These are phyloP conservation scores for Gorilla gorilla DNA, from an alignment of 2,113 vertebrate species.

Conservation along the genomic window DNA sequence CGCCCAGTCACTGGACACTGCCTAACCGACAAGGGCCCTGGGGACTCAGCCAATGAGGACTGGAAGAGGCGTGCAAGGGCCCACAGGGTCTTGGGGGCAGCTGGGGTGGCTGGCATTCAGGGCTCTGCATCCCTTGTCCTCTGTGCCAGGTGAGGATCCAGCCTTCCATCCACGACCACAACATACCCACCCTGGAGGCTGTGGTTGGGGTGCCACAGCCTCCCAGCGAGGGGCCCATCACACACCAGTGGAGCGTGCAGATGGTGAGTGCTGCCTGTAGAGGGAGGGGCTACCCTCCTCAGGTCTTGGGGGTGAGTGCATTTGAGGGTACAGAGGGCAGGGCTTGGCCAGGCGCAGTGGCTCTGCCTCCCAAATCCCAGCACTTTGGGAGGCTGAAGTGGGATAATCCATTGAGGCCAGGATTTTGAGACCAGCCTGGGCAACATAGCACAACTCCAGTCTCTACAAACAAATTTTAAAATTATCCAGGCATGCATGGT, in stretches of 20 bases:
- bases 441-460: no score
- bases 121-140: background rate
- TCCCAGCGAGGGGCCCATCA: background rate
- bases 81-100: rapidly evolving
- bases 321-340: background rate
- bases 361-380: no score
- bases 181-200: slow-evolving; percentile 35
- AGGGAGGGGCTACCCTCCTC: rapidly evolving
- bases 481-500: no score
- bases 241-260: background rate
- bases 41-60: background rate
- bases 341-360: no score
- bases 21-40: background rate
- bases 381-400: no score
- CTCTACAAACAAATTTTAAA: no score
- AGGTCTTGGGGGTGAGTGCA: background rate
- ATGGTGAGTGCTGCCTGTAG: slow-evolving; percentile 18
- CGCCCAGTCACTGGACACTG: rapidly evolving
- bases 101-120: background rate
- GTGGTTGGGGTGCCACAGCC: slow-evolving; percentile 31
- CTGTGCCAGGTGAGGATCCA: slow-evolving; percentile 65
- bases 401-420: no score
- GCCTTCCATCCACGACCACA: background rate
- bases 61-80: background rate
- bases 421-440: no score